Percentiles rank a stretch among this genome's conserved stretches.
phyloP scores from a whole-genome alignment of 2,888 invertebrate species.

The Tinea trinotella region DNA sequence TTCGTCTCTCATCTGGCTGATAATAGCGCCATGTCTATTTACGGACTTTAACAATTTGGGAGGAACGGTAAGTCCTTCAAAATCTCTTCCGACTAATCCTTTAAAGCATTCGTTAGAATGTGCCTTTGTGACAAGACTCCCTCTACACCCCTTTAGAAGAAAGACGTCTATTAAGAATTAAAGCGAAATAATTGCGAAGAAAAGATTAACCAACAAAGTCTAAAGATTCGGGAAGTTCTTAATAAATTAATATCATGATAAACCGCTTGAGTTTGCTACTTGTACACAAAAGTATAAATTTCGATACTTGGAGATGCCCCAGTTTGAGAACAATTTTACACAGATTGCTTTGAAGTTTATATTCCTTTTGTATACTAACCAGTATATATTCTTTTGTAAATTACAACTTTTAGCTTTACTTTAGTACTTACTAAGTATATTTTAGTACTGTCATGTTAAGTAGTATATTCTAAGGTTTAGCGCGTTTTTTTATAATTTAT shows the following conservation, averaged over 20 bases:
- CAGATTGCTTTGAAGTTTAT: background rate
- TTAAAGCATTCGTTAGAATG: constrained; percentile 3
- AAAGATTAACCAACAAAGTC: constrained; percentile 1
- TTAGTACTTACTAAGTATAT: too few relatives aligned
- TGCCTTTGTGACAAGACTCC: background rate
- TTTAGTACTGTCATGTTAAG: too few relatives aligned
- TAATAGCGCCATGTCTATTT: constrained; percentile 2
- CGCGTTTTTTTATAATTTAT: too few relatives aligned
- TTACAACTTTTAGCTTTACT: too few relatives aligned
- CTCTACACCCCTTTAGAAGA: background rate
- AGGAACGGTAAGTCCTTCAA: constrained; percentile 3
- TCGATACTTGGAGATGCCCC: background rate
- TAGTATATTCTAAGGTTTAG: too few relatives aligned
- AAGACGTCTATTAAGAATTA: constrained; percentile 5
- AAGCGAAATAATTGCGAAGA: background rate
- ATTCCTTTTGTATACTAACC: background rate
- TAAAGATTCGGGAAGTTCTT: background rate
- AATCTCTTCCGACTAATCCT: constrained; percentile 2
- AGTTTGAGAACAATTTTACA: background rate
- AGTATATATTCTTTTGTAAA: too few relatives aligned
- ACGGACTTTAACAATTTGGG: constrained; percentile 9
- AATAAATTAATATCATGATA: constrained; percentile 8
- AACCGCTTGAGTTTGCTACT: constrained; percentile 5
- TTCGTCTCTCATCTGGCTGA: background rate
- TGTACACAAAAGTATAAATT: constrained; percentile 5